Conservation (phyloP, 1,140 invertebrate genomes). For the Ooceraea biroi region DNA sequence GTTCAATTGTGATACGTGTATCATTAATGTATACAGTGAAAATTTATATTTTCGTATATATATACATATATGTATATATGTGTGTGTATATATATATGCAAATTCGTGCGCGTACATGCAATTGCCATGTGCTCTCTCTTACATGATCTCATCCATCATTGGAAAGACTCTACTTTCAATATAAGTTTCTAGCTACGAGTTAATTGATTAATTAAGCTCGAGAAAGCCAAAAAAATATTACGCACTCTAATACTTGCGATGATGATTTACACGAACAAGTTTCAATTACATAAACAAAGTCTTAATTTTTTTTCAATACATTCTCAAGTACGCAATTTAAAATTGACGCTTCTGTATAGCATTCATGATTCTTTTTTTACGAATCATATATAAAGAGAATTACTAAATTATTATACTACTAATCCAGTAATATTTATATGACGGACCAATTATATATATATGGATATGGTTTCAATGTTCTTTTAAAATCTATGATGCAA, state of each 20-base stretch:
- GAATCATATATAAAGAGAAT: conserved; percentile 20
- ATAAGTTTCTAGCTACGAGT: conserved; percentile 17
- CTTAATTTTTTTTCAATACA: conserved; percentile 6
- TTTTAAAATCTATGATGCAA: conserved; percentile 20
- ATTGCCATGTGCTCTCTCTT: conserved; percentile 7
- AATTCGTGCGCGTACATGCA: background rate
- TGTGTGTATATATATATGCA: background rate
- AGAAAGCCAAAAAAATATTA: background rate
- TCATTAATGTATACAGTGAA: conserved; percentile 35
- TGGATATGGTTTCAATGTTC: background rate
- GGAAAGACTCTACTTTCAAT: conserved; percentile 20
- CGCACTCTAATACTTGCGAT: conserved; percentile 28
- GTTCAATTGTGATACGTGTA: conserved; percentile 48
- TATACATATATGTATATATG: conserved; percentile 13
- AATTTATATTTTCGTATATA: conserved; percentile 2
- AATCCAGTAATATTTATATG: conserved; percentile 28
- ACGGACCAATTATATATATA: background rate
- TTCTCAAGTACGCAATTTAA: background rate
- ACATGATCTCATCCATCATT: conserved; percentile 40
- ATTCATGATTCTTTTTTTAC: background rate
- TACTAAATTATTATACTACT: conserved; percentile 25
- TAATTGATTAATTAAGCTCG: conserved; percentile 40
- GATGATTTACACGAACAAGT: background rate
- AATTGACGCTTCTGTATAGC: background rate
- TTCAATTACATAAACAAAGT: background rate